Percentiles rank a stretch among this genome's conserved stretches.
Evolutionary conservation across 2,888 invertebrate species (phyloP).

Genomic region (Cheilosia variabilis): DNA sequence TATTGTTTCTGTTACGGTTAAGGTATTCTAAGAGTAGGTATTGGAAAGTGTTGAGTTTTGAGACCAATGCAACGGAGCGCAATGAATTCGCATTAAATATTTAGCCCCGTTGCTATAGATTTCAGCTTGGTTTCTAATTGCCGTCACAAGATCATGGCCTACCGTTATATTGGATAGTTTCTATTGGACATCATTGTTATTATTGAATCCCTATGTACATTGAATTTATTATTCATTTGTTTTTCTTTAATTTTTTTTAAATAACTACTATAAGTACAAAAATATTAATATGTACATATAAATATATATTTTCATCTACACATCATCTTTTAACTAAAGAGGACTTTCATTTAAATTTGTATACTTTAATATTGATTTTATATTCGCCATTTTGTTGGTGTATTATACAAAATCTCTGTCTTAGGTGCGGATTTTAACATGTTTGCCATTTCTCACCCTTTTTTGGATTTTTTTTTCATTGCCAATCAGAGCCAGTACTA

Average conservation of each 20-base stretch:
- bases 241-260: conserved; percentile 7
- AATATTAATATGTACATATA: conserved; percentile 70
- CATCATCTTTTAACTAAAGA: conserved; percentile 31
- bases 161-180: conserved; percentile 4
- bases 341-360: conserved; percentile 26
- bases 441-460: conserved; percentile 8
- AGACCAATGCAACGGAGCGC: conserved; percentile 23
- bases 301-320: conserved; percentile 38
- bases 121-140: conserved; percentile 9
- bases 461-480: background rate
- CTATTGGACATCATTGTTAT: conserved; percentile 3
- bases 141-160: conserved; percentile 2
- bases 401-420: conserved; percentile 23
- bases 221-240: conserved; percentile 31
- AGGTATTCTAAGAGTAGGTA: conserved; percentile 42
- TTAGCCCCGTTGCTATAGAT: background rate
- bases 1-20: conserved; percentile 59
- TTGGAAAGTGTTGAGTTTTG: conserved; percentile 29
- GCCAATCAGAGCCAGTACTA: background rate
- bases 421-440: background rate
- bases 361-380: conserved; percentile 33
- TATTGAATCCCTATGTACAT: conserved; percentile 49
- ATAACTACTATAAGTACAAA: conserved; percentile 70
- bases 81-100: conserved; percentile 5
- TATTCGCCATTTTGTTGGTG: conserved; percentile 22